Conservation (phyloP, 2,888 invertebrate genomes). For the Tryphoninae sp. region DNA sequence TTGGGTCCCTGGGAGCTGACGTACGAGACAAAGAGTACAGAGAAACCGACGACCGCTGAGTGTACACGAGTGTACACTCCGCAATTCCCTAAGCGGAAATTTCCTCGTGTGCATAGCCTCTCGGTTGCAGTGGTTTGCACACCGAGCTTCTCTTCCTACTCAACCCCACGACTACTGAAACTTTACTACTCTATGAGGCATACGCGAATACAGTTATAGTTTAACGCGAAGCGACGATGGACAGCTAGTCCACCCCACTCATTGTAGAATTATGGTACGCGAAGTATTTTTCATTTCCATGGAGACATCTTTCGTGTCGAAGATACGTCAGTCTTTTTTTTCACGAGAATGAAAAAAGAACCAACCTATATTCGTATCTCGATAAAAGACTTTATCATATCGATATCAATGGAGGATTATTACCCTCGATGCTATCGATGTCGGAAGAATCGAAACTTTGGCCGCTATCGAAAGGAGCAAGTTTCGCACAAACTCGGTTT, state of each 20-base stretch:
- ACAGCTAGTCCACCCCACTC: background rate
- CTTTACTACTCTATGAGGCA: conserved; percentile 11
- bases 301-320: background rate
- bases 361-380: background rate
- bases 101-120: conserved; percentile 54
- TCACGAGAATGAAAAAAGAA: background rate
- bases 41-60: conserved; percentile 16
- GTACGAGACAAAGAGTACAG: conserved; percentile 25
- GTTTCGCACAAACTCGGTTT: conserved; percentile 34
- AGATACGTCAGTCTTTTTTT: background rate
- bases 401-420: conserved; percentile 22
- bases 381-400: conserved; percentile 6
- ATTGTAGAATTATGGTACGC: background rate
- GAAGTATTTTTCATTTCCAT: background rate
- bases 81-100: conserved; percentile 59
- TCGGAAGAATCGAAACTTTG: conserved; percentile 8
- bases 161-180: conserved; percentile 33
- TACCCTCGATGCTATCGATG: conserved; percentile 19
- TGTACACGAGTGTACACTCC: conserved; percentile 54
- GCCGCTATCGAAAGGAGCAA: conserved; percentile 1
- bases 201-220: conserved; percentile 17
- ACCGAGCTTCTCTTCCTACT: conserved; percentile 15
- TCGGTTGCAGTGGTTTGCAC: conserved; percentile 48
- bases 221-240: background rate
- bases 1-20: conserved; percentile 5